These are phyloP conservation scores for Galaxea fascicularis DNA, from an alignment of 92 coral and sea anemone species.

Conservation along the genomic window DNA sequence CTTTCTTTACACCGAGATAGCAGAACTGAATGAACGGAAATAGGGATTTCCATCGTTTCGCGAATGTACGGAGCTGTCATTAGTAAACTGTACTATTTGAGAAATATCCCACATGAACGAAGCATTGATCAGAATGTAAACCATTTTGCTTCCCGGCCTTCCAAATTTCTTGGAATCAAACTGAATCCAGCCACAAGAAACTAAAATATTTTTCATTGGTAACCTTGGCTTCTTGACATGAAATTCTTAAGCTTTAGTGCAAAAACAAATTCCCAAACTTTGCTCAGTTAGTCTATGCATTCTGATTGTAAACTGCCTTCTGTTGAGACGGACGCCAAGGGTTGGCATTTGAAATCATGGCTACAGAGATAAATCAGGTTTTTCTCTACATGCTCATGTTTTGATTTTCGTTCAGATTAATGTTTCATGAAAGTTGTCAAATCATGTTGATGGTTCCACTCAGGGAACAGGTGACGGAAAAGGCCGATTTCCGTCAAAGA, in stretches of 20 bases:
- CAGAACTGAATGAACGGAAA: constrained; percentile 28
- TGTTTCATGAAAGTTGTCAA: neutral
- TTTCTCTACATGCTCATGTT: neutral
- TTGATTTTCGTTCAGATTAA: too few relatives aligned
- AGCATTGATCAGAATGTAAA: neutral
- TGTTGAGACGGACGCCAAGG: neutral
- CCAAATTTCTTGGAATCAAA: neutral
- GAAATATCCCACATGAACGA: neutral
- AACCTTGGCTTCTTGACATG: neutral
- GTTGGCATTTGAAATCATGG: neutral
- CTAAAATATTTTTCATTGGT: neutral
- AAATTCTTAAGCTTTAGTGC: neutral
- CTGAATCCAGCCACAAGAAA: neutral
- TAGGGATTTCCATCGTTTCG: neutral
- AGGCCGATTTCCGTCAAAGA: too few relatives aligned
- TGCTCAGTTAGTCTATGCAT: too few relatives aligned
- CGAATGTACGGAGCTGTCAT: neutral
- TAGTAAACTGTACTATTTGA: neutral
- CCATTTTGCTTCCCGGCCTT: neutral
- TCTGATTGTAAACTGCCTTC: too few relatives aligned
- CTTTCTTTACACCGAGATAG: constrained; percentile 10
- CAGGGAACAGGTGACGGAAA: too few relatives aligned
- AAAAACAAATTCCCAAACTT: too few relatives aligned
- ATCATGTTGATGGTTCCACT: too few relatives aligned
- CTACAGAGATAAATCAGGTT: neutral